Evolutionary conservation across 2,113 vertebrate genomes (phyloP).

Genomic region (Neodon shergylaensis): DNA sequence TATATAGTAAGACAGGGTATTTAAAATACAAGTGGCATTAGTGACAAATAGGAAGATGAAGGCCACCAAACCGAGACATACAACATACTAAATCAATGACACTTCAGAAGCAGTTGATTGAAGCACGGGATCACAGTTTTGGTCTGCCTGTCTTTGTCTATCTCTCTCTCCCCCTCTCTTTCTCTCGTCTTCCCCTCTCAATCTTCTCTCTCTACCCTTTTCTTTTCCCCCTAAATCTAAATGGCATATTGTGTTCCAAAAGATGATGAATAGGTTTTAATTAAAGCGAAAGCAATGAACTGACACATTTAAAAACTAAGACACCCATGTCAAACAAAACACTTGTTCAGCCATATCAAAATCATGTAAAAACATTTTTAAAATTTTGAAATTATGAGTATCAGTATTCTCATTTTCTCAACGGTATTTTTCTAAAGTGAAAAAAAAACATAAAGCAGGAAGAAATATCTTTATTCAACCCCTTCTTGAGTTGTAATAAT

Average conservation of each 20-base stretch:
- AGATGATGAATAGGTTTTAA: not conserved
- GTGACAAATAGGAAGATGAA: not conserved
- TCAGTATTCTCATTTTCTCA: not conserved
- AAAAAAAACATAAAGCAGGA: not conserved
- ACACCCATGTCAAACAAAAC: not conserved
- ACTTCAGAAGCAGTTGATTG: not conserved
- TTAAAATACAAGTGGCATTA: not conserved
- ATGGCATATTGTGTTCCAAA: not conserved
- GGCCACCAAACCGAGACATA: not conserved
- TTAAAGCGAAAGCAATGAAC: not conserved
- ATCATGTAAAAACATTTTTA: not conserved
- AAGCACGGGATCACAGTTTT: not conserved
- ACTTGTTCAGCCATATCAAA: not conserved
- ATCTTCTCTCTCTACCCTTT: not conserved
- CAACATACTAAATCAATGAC: not conserved
- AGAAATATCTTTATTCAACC: not conserved
- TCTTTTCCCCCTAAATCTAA: not conserved
- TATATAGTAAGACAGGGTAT: not conserved
- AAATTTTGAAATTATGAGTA: not conserved
- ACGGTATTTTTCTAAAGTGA: not conserved
- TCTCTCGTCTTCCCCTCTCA: not conserved
- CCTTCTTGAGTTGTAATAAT: not conserved
- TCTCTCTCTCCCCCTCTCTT: not conserved
- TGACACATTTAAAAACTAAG: not conserved
- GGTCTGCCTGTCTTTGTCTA: not conserved